Percentiles rank a stretch among this genome's conserved stretches.
phyloP scores from a whole-genome alignment of 2,888 invertebrate genomes.

The Sarcophaga subvicina region DNA sequence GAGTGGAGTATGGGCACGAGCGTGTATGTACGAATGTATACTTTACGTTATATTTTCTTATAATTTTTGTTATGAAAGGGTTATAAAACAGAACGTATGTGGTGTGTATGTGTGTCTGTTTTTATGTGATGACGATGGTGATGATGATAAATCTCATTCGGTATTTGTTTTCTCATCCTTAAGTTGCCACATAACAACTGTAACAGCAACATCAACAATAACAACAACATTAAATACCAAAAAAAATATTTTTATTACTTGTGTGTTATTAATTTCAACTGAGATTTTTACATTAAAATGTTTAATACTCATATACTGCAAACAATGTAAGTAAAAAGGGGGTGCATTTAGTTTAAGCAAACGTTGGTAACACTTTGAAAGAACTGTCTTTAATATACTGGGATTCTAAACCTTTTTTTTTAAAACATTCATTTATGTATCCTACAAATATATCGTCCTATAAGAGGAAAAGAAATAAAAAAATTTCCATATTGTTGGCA shows the following conservation, averaged over 20 bases:
- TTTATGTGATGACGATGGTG: not conserved
- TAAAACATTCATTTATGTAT: no score
- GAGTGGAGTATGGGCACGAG: not conserved
- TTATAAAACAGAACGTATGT: not conserved
- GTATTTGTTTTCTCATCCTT: constrained; percentile 49
- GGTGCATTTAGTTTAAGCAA: not conserved
- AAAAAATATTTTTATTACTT: constrained; percentile 52
- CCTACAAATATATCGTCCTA: no score
- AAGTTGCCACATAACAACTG: constrained; percentile 45
- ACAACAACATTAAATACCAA: not conserved
- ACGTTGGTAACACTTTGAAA: no score
- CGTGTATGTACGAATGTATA: not conserved
- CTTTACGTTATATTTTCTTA: not conserved
- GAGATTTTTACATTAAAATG: constrained; percentile 26
- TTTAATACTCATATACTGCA: not conserved
- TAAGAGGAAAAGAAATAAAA: no score
- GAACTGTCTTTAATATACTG: no score
- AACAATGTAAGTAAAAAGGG: not conserved
- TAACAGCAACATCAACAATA: not conserved
- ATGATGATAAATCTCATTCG: constrained; percentile 39
- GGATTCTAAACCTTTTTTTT: no score
- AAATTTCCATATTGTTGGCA: no score
- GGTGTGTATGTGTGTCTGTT: not conserved
- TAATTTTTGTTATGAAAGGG: not conserved
- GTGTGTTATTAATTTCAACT: constrained; percentile 60